phyloP scores from a whole-genome alignment of 2,113 vertebrate genomes.

The Urocolius indicus region DNA sequence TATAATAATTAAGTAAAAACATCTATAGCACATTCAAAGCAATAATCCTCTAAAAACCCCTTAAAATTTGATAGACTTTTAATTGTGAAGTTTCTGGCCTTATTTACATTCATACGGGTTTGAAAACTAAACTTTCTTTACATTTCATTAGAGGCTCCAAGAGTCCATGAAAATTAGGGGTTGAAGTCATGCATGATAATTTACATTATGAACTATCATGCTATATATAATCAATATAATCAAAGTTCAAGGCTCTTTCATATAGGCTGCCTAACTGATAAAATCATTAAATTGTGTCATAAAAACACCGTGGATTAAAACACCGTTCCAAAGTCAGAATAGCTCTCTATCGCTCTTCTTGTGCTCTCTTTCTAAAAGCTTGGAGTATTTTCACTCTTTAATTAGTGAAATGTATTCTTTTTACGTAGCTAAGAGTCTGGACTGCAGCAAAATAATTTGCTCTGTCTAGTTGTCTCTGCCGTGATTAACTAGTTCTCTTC shows the following conservation, averaged over 20 bases:
- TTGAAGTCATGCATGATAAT: neutral
- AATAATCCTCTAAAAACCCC: neutral
- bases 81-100: neutral
- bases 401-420: slow-evolving; percentile 65
- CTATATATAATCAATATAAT: neutral
- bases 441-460: slow-evolving; percentile 73
- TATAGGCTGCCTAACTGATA: neutral
- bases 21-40: neutral
- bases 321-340: neutral
- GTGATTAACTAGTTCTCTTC: slow-evolving; percentile 75
- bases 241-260: neutral
- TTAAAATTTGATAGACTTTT: neutral
- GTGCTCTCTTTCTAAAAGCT: slow-evolving; percentile 26
- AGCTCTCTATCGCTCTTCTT: neutral
- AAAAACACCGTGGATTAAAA: neutral
- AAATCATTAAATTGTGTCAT: neutral
- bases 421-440: slow-evolving; percentile 58
- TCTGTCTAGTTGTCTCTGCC: slow-evolving; percentile 68
- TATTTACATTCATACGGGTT: neutral
- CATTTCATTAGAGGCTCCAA: neutral
- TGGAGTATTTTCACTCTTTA: slow-evolving; percentile 49
- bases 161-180: neutral
- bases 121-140: neutral
- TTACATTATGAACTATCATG: neutral
- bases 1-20: neutral